phyloP scores from a whole-genome alignment of 2,797 vertebrate genomes.

The Danio tinwini region DNA sequence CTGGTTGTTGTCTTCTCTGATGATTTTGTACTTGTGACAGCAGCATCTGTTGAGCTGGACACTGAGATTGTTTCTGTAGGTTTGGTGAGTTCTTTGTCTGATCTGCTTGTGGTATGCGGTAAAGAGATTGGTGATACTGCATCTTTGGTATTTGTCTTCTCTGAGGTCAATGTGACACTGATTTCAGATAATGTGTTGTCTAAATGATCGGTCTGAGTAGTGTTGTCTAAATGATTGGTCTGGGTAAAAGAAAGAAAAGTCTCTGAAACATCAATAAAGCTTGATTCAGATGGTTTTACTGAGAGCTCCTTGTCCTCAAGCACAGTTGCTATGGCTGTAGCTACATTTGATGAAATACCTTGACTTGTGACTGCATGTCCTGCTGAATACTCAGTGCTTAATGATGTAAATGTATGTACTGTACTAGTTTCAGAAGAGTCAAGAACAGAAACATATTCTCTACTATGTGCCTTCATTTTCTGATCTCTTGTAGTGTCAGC shows the following conservation, averaged over 20 bases:
- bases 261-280: constrained; percentile 39
- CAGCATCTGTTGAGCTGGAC: too few species aligned
- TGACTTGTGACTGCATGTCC: neutral
- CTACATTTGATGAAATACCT: neutral
- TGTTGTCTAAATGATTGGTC: too few species aligned
- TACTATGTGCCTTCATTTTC: neutral
- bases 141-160: constrained; percentile 17
- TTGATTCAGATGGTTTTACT: constrained; percentile 8
- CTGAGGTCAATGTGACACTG: constrained; percentile 4
- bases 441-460: neutral
- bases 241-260: constrained; percentile 10
- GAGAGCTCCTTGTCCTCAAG: neutral
- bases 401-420: neutral
- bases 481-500: neutral
- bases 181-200: constrained; percentile 34
- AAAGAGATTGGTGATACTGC: neutral
- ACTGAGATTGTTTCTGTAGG: neutral
- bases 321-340: constrained; percentile 3
- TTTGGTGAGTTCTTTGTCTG: neutral
- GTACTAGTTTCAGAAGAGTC: neutral
- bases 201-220: neutral
- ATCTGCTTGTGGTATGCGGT: neutral
- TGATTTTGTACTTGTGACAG: neutral
- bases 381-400: neutral
- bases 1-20: neutral